Percentiles rank a stretch among this genome's conserved stretches.
These are phyloP conservation scores for Pangasianodon hypophthalmus DNA, from an alignment of 2,113 vertebrate genomes.

Conservation along the genomic window DNA sequence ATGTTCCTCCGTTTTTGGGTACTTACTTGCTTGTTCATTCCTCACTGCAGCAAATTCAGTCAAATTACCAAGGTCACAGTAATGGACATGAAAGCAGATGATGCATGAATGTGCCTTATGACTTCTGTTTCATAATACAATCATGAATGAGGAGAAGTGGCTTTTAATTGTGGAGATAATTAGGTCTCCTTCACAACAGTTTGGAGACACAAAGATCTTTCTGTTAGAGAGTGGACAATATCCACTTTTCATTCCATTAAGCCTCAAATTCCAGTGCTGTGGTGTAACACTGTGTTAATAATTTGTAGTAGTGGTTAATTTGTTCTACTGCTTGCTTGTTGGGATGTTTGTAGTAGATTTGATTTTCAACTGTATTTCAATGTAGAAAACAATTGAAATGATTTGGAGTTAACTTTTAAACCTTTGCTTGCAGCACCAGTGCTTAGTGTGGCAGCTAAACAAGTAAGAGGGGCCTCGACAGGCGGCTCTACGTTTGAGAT, in stretches of 20 bases:
- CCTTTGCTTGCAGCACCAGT: slow-evolving; percentile 48
- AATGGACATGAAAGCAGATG: not conserved
- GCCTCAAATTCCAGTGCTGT: not conserved
- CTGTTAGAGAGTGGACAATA: slow-evolving; percentile 13
- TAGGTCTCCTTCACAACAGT: not conserved
- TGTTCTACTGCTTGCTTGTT: not conserved
- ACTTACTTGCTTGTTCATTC: not conserved
- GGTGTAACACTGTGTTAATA: not conserved
- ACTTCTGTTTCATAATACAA: slow-evolving; percentile 4
- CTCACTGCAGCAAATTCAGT: not conserved
- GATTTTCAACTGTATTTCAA: not conserved
- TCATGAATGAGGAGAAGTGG: not conserved
- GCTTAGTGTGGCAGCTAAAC: slow-evolving; percentile 68
- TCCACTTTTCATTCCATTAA: slow-evolving; percentile 14
- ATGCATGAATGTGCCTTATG: slow-evolving; percentile 7
- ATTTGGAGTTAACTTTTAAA: slow-evolving; percentile 1
- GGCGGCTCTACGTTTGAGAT: slow-evolving; percentile 95
- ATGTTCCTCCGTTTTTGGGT: not conserved
- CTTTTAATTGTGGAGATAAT: not conserved
- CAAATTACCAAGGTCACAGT: not conserved
- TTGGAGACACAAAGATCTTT: slow-evolving; percentile 9
- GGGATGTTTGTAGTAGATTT: not conserved
- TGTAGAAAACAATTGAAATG: slow-evolving; percentile 1
- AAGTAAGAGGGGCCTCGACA: slow-evolving; percentile 79
- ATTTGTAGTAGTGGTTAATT: not conserved